Evolutionary conservation across 2,797 vertebrate species (phyloP).

Genomic region (Microctenopoma lineatum): DNA sequence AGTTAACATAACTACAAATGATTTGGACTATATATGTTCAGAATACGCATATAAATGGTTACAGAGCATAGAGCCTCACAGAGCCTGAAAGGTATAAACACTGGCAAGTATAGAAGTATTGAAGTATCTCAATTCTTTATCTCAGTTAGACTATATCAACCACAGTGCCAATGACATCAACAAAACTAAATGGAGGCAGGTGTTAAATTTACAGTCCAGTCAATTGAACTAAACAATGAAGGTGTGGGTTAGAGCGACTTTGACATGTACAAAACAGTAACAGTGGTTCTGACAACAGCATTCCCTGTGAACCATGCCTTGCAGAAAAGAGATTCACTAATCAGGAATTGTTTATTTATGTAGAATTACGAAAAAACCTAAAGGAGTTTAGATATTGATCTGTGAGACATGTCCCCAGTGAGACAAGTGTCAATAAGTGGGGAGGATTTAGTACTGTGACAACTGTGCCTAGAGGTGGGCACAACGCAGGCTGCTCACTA

Average conservation of each 20-base stretch:
- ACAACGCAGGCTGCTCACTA: background rate
- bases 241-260: no score
- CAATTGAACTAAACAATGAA: background rate
- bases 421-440: background rate
- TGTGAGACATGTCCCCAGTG: background rate
- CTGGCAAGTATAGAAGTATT: background rate
- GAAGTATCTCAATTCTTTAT: background rate
- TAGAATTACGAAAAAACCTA: background rate
- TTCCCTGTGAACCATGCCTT: background rate
- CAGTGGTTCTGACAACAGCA: background rate
- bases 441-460: background rate
- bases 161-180: background rate
- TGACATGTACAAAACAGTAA: no score
- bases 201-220: background rate
- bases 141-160: background rate
- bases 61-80: slow-evolving; percentile 30
- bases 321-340: background rate
- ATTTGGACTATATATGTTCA: slow-evolving; percentile 7
- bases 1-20: slow-evolving; percentile 10
- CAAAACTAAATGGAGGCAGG: background rate
- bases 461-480: background rate
- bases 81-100: slow-evolving; percentile 25
- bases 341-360: background rate
- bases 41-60: slow-evolving; percentile 26
- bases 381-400: background rate